phyloP scores from a whole-genome alignment of 2,888 invertebrate genomes.

The Agrilus mali region DNA sequence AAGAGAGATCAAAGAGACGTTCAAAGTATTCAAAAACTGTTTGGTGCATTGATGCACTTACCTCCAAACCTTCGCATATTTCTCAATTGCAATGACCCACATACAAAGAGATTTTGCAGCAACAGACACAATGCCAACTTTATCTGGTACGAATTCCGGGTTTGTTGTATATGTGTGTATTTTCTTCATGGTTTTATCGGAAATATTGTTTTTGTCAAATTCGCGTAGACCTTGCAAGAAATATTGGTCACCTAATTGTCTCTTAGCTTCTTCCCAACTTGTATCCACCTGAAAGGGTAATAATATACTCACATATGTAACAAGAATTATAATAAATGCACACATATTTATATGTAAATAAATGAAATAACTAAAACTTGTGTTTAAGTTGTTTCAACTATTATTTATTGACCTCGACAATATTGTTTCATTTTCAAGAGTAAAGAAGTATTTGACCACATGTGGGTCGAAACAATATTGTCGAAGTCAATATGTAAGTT shows the following conservation, averaged over 20 bases:
- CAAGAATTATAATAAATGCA: too few species aligned
- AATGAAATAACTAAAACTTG: too few species aligned
- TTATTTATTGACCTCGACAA: too few species aligned
- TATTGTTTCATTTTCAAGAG: too few species aligned
- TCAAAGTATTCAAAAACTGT: not conserved
- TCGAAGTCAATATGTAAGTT: too few species aligned
- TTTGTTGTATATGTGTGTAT: constrained; percentile 67
- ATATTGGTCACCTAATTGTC: constrained; percentile 69
- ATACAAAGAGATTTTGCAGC: constrained; percentile 82
- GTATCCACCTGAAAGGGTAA: constrained; percentile 57
- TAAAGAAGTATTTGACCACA: too few species aligned
- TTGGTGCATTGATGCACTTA: constrained; percentile 28
- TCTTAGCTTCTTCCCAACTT: constrained; percentile 79
- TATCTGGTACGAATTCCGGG: constrained; percentile 77
- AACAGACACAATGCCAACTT: constrained; percentile 69
- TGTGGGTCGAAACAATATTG: too few species aligned
- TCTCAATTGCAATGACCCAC: constrained; percentile 87
- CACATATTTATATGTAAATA: too few species aligned
- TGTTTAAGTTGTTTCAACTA: too few species aligned
- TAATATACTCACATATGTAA: not conserved
- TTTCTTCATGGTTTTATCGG: constrained; percentile 69
- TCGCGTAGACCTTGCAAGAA: constrained; percentile 67
- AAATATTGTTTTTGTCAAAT: constrained; percentile 81
- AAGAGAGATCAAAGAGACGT: constrained; percentile 8
- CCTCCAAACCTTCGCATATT: constrained; percentile 81